phyloP scores from a whole-genome alignment of 2,888 invertebrate genomes.

The Chydorus sphaericus region DNA sequence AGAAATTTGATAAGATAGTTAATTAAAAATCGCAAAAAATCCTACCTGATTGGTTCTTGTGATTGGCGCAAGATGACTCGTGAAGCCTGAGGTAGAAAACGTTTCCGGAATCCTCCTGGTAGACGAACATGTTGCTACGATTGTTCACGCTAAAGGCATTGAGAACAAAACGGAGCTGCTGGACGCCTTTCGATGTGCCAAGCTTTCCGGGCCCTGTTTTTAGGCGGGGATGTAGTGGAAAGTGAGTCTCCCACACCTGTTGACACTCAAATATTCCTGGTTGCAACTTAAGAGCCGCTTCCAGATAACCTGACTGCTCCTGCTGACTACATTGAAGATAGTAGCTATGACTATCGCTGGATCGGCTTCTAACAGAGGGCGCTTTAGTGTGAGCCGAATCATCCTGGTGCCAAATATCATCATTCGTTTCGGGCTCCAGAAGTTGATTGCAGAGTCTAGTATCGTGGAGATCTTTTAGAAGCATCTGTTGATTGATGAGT shows the following conservation, averaged over 20 bases:
- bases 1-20: background rate
- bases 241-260: constrained; percentile 53
- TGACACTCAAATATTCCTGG: constrained; percentile 58
- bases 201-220: constrained; percentile 45
- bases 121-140: constrained; percentile 60
- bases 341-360: background rate
- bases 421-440: constrained; percentile 45
- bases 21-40: background rate
- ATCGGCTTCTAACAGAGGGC: background rate
- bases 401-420: constrained; percentile 32
- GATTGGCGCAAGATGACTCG: constrained; percentile 2
- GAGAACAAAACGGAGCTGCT: constrained; percentile 47
- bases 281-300: constrained; percentile 35
- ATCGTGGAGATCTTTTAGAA: constrained; percentile 50
- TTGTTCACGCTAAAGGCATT: constrained; percentile 55
- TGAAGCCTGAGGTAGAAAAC: constrained; percentile 41
- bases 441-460: constrained; percentile 47
- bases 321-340: no score
- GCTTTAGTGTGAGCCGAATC: constrained; percentile 5
- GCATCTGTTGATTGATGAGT: constrained; percentile 49
- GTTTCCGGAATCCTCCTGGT: constrained; percentile 44
- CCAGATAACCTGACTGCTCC: constrained; percentile 25
- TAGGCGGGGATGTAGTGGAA: constrained; percentile 51
- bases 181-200: constrained; percentile 35
- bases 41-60: background rate